Percentiles rank a stretch among this genome's conserved stretches.
Evolutionary conservation across 2,888 invertebrate species (phyloP).

Genomic region (Polylopha cassiicola): DNA sequence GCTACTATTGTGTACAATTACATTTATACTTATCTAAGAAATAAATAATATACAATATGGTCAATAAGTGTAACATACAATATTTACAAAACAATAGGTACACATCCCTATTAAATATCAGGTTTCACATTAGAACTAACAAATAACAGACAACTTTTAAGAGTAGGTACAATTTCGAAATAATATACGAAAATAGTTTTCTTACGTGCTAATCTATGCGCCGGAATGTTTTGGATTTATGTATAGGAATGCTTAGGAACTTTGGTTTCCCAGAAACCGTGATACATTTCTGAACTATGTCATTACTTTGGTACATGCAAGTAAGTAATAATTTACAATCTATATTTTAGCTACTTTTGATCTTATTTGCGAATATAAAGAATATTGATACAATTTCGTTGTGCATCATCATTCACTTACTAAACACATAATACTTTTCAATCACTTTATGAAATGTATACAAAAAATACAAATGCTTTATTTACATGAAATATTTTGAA

Average conservation of each 20-base stretch:
- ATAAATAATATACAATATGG: constrained; percentile 65
- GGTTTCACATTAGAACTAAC: constrained; percentile 8
- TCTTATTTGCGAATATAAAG: too few species aligned
- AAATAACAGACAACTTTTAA: constrained; percentile 11
- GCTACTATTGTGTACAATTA: constrained; percentile 50
- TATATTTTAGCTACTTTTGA: too few species aligned
- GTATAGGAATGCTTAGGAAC: constrained; percentile 48
- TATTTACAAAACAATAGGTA: constrained; percentile 54
- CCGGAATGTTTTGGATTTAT: constrained; percentile 10
- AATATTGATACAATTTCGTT: too few species aligned
- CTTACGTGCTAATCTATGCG: constrained; percentile 4
- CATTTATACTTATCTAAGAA: constrained; percentile 45
- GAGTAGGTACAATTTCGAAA: constrained; percentile 1
- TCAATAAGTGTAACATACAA: constrained; percentile 46
- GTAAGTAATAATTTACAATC: too few species aligned
- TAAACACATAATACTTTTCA: too few species aligned
- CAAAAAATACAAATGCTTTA: too few species aligned
- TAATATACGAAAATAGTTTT: constrained; percentile 2
- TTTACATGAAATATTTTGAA: too few species aligned
- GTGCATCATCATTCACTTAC: too few species aligned
- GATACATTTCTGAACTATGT: constrained; percentile 36
- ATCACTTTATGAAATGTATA: too few species aligned
- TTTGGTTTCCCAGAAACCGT: constrained; percentile 46
- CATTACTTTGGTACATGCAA: constrained; percentile 59
- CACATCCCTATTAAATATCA: constrained; percentile 6